A percentile compares a stretch with the other conserved stretches of the same genome.
Evolutionary conservation across 2,797 vertebrate genomes (phyloP).

Genomic region (Telmatherina bonti): DNA sequence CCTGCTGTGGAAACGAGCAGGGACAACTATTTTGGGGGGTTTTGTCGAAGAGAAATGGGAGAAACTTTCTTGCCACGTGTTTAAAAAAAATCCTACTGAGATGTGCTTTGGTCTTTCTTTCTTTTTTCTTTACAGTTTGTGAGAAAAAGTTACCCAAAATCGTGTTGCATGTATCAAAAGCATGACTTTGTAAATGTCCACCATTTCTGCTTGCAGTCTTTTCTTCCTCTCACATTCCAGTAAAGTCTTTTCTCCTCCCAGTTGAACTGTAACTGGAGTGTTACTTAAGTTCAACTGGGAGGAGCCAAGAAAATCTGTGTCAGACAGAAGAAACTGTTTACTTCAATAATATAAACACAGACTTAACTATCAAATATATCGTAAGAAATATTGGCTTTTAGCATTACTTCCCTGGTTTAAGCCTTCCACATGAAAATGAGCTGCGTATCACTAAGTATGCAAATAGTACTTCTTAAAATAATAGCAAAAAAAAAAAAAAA

Average conservation of each 20-base stretch:
- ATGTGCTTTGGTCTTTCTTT: not conserved
- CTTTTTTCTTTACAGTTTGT: not conserved
- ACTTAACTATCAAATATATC: not conserved
- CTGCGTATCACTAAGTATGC: not conserved
- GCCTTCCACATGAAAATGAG: not conserved
- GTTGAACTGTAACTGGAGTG: conserved; percentile 51
- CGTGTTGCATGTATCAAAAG: not conserved
- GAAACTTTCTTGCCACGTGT: conserved; percentile 35
- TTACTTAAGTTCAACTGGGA: conserved; percentile 57
- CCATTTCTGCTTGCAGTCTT: conserved; percentile 1
- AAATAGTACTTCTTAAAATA: no score
- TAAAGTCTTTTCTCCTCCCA: conserved; percentile 42
- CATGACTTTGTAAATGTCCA: not conserved
- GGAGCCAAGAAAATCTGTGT: conserved; percentile 45
- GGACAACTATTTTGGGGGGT: conserved; percentile 19
- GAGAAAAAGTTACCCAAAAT: not conserved
- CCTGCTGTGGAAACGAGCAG: conserved; percentile 3
- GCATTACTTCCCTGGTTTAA: not conserved
- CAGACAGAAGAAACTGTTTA: conserved; percentile 9
- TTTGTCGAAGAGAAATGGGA: conserved; percentile 2
- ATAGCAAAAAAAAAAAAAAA: not conserved
- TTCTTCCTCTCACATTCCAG: conserved; percentile 58
- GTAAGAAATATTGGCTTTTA: not conserved
- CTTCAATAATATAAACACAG: conserved; percentile 6
- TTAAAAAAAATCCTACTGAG: not conserved